These are phyloP conservation scores for Holothuria leucospilota DNA, from an alignment of 53 echinoderm and acorn worm species.

Conservation along the genomic window DNA sequence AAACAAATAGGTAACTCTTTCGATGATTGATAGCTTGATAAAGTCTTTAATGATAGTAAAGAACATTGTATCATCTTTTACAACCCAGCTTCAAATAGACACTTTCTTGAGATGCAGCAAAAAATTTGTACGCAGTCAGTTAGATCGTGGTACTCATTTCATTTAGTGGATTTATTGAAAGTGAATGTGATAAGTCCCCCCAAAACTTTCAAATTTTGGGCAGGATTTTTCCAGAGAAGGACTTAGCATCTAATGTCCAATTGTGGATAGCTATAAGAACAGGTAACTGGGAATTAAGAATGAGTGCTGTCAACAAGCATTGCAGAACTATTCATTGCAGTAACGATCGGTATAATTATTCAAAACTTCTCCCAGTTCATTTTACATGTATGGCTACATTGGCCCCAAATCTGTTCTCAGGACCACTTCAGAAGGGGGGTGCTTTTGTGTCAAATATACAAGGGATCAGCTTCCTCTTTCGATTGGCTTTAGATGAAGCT, in stretches of 20 bases:
- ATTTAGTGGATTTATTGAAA: constrained; percentile 56
- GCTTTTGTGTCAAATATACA: constrained; percentile 66
- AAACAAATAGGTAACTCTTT: background rate
- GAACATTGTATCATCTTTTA: background rate
- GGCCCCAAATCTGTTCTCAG: constrained; percentile 29
- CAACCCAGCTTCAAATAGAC: background rate
- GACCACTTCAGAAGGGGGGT: constrained; percentile 62
- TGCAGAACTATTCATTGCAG: constrained; percentile 71
- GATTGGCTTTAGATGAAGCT: constrained; percentile 71
- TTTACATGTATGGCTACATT: constrained; percentile 48
- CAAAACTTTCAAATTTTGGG: constrained; percentile 75
- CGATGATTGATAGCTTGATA: background rate
- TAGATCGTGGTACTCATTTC: constrained; percentile 42
- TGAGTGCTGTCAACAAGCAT: constrained; percentile 59
- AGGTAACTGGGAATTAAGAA: constrained; percentile 62
- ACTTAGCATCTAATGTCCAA: constrained; percentile 54
- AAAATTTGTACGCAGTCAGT: background rate
- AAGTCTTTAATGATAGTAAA: background rate
- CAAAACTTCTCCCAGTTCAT: constrained; percentile 66
- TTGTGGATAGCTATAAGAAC: constrained; percentile 60
- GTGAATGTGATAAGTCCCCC: constrained; percentile 53
- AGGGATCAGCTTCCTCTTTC: constrained; percentile 59
- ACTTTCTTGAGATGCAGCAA: background rate
- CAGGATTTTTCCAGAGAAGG: constrained; percentile 58
- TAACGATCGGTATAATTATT: constrained; percentile 72